Evolutionary conservation across 1,140 invertebrate genomes (phyloP), one percentile per base, ranked within the genome.

Genomic region (Hyphantria cunea): DNA sequence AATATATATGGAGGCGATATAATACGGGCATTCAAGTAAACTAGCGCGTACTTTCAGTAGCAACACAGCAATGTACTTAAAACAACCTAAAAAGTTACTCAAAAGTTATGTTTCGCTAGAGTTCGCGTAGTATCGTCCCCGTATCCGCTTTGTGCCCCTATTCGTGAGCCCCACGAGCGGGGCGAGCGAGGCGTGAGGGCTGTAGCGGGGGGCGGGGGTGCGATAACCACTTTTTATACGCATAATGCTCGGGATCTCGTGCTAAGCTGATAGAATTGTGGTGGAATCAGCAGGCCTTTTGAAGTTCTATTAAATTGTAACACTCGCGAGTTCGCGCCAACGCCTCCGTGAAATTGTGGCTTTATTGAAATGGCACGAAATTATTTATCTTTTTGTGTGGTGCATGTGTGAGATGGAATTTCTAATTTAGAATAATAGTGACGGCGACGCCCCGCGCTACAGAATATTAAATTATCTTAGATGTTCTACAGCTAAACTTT

Each of bases 191-290:
- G 66, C 31, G 34, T 50, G 62, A 65, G 25, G 52, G 54, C 61
- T 55, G 54, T 49, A 37, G 51, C n/a, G n/a, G 66, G 58, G 53
- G 66, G 32, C 15, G 51, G 63, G 68, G 25, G 54, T 48, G 79
- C 76, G 86, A 89, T 88, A 88, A 89, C 85, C 81, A 76, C 85
- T 85, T 86, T 89, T 89, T 86, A 89, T 87, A 86, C 84, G 83
- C 84, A 85, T 88, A 88, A 89, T 86, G 77, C 80, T 58, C n/a
- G 78, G 84, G 83, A 87, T 85, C 80, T 81, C 78, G 72, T 78
- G 79, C 86, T 89, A 89, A 89, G 86, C 86, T 88, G 85, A 89
- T 89, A 84, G 85, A 89, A 89, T 89, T 89, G 86, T 86, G 84
- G 78, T 68, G 74, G 81, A 82, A 87, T 86, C 86, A 81, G 76